Conservation (phyloP, 2,888 invertebrate genomes). For the Sarcophaga caerulescens region DNA sequence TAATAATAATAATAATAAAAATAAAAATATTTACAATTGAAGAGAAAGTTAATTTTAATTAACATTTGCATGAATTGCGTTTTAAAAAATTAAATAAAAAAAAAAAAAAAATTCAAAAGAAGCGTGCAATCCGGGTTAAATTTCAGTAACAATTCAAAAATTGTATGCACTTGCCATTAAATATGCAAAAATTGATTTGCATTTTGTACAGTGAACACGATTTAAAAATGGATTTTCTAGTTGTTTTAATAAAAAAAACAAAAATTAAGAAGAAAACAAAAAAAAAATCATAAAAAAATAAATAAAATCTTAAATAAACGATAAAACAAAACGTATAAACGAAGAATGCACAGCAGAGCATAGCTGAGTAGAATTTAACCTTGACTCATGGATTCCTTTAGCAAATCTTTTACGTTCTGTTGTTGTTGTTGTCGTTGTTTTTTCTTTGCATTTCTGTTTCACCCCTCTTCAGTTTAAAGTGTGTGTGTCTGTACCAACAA, state of each 20-base stretch:
- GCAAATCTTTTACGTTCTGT: constrained; percentile 15
- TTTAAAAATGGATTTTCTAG: constrained; percentile 27
- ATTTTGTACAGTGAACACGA: not conserved
- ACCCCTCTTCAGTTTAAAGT: not conserved
- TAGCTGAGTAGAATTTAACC: constrained; percentile 12
- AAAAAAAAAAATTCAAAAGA: not conserved
- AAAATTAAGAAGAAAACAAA: constrained; percentile 8
- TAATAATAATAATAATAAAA: not conserved
- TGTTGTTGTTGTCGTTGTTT: not conserved
- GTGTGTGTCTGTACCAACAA: not conserved
- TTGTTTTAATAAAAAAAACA: not conserved
- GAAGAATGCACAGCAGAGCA: not conserved
- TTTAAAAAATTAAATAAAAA: not conserved
- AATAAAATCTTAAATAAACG: not conserved
- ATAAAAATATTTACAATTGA: not conserved
- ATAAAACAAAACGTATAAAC: not conserved
- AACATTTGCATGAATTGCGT: not conserved
- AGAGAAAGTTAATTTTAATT: not conserved
- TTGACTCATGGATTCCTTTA: constrained; percentile 55
- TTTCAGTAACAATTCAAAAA: too few species aligned
- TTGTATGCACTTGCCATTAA: not conserved
- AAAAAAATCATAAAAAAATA: not conserved
- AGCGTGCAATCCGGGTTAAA: not conserved
- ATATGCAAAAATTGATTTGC: not conserved
- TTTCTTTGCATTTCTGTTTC: not conserved